Evolutionary conservation across 2,888 invertebrate genomes (phyloP).

Genomic region (Blomia tropicalis): DNA sequence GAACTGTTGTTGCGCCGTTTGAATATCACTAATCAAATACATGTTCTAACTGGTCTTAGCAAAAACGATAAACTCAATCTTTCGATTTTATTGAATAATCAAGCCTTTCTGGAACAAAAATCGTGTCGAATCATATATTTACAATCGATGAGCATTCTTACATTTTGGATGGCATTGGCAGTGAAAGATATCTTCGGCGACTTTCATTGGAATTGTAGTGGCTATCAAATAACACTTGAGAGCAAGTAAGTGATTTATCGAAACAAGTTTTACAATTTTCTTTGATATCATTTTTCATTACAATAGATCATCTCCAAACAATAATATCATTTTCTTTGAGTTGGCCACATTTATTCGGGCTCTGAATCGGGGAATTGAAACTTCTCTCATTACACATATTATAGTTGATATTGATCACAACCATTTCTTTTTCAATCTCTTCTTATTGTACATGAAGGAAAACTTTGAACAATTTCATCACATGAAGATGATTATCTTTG

Average conservation of each 20-base stretch:
- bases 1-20: neutral
- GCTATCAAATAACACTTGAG: constrained; percentile 8
- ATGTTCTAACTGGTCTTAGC: neutral
- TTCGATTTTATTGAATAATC: neutral
- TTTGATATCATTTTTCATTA: neutral
- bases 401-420: constrained; percentile 1
- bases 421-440: neutral
- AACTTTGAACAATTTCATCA: neutral
- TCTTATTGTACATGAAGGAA: neutral
- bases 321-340: constrained; percentile 9
- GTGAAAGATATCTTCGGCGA: neutral
- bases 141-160: neutral
- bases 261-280: neutral
- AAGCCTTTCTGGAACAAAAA: neutral
- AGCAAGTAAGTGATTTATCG: constrained; percentile 1
- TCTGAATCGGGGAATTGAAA: neutral
- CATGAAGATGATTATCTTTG: neutral
- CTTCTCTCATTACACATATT: neutral
- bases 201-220: neutral
- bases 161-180: constrained; percentile 12
- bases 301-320: constrained; percentile 3
- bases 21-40: neutral
- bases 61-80: constrained; percentile 1
- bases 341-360: constrained; percentile 1
- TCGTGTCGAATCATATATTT: constrained; percentile 10